Evolutionary conservation across 2,113 vertebrate species (phyloP), one percentile per base, ranked within the genome.

Genomic region (Parotia lawesii): DNA sequence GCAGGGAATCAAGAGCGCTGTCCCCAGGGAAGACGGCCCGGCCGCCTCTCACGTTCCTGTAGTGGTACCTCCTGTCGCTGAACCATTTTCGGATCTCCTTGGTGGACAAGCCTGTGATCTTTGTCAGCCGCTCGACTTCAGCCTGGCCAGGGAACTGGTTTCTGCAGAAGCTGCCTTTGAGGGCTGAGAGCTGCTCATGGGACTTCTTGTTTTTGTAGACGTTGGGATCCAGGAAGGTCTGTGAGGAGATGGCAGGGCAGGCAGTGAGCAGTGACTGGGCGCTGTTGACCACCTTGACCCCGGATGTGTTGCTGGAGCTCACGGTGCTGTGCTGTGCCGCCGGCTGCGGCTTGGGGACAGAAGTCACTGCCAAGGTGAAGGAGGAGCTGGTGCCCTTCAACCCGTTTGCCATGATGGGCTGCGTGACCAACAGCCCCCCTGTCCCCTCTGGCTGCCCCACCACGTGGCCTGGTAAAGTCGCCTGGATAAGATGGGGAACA

Each of bases 71-170:
- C 33, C 99, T 98, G 73, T 99, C 99, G 0, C 99, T 99, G 97
- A 99, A 99, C 99, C 99, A 99, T 87, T 99, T 99, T 35, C 99
- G 98, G 25, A 99, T 99, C 93, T 99, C 99, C 75, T 99, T 98
- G 47, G 98, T 98, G 5, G 98, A 98, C 51, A 99, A 98, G 31
- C 99, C 98, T 0, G 99, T 99, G 72, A 99, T 97, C 85, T 98
- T 97, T 35, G 99, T 98, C 83, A 99, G 98, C 40, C 99, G 98
- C 65, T 99, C 99, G 0, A 99, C 99, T 94, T 99, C 99, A 4
- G 98, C 98, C 94, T 99, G 99, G 76, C 98, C 98, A 1, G 99
- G 99, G 93, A 99, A 99, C 96, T 99, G 99, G 91, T 97, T 98
- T 75, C 94, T 92, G 79, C 97, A 98, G 95, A 99, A 99, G 93